A percentile compares a stretch with the other conserved stretches of the same genome.
These are phyloP conservation scores for Anarrhichthys ocellatus DNA, from an alignment of 2,113 vertebrate species.

Conservation along the genomic window DNA sequence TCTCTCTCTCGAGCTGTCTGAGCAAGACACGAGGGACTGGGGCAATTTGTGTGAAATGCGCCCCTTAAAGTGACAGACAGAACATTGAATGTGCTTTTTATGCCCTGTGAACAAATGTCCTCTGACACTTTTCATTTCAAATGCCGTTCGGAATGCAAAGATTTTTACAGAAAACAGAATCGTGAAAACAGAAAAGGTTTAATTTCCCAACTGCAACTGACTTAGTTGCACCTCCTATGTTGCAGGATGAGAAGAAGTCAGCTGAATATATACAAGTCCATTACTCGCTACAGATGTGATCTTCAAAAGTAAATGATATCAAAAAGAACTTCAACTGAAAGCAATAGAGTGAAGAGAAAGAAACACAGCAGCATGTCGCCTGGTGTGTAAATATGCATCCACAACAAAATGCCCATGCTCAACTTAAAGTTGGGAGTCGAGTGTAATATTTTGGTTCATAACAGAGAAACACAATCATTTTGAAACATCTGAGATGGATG, in stretches of 20 bases:
- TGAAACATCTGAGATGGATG: not conserved
- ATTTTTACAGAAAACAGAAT: not conserved
- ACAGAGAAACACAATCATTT: not conserved
- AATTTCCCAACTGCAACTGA: not conserved
- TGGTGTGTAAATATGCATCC: not conserved
- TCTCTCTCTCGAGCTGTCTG: too few relatives aligned
- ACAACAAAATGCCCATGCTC: not conserved
- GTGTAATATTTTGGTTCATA: not conserved
- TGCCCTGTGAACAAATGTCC: slow-evolving; percentile 32
- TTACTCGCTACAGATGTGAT: not conserved
- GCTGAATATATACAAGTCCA: not conserved
- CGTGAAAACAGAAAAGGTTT: not conserved
- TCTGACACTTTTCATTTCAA: slow-evolving; percentile 13
- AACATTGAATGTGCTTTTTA: slow-evolving; percentile 40
- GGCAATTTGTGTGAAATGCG: slow-evolving; percentile 54
- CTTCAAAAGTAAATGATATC: not conserved
- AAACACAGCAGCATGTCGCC: not conserved
- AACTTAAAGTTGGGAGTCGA: not conserved
- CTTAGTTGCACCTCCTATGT: not conserved
- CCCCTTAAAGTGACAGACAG: slow-evolving; percentile 69
- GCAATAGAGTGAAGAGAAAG: not conserved
- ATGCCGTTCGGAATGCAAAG: slow-evolving; percentile 14
- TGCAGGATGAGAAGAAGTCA: not conserved
- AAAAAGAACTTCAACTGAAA: not conserved
- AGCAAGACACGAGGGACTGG: slow-evolving; percentile 63